Base-by-base conservation (phyloP, 2,113 vertebrate species). In the Clupea harengus region DNA sequence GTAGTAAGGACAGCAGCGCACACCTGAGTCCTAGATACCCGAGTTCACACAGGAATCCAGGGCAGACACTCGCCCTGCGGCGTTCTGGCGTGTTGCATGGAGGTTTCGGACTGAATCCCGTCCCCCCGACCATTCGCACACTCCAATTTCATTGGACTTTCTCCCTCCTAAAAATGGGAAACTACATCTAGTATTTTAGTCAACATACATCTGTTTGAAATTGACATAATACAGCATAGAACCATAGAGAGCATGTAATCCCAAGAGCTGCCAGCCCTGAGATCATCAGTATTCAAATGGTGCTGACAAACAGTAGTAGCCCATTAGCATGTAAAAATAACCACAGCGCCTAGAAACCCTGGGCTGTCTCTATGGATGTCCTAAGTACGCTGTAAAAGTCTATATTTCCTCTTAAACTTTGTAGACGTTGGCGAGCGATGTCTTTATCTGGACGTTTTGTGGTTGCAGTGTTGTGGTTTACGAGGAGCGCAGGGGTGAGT, bases 381-480 rank as follows among this genome's bases (percentile, higher is more conserved):
- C 64, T 72, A 72, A 28, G 64, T 15, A 32, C n/a, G 25, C 25
- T 72, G 64, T 72, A 28, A 28, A 72, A 72, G 64, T 28, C 64
- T 32, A 25, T 72, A 32, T 72, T 72, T 13, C 22, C 64, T 72
- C 64, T 25, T 72, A 72, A 72, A 72, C 22, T 25, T 72, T 72
- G 32, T 72, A 32, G 64, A 72, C 32, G 64, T 32, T 72, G 64
- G 64, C 10, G 64, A 72, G 11, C 32, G 64, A 72, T 72, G 64
- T 72, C 10, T 72, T 28, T 72, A 32, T 72, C 64, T 72, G 25
- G 28, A 72, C 25, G 64, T 72, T 39, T 45, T 39, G 5, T n/a
- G 67, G 25, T 39, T 86, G 81, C 45, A 57, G 86, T 54, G 83
- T 81, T 83, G 85, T 85, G 88, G 84, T 84, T 89, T 87, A 84